phyloP scores from a whole-genome alignment of 2,113 vertebrate genomes.

The Colossoma macropomum region DNA sequence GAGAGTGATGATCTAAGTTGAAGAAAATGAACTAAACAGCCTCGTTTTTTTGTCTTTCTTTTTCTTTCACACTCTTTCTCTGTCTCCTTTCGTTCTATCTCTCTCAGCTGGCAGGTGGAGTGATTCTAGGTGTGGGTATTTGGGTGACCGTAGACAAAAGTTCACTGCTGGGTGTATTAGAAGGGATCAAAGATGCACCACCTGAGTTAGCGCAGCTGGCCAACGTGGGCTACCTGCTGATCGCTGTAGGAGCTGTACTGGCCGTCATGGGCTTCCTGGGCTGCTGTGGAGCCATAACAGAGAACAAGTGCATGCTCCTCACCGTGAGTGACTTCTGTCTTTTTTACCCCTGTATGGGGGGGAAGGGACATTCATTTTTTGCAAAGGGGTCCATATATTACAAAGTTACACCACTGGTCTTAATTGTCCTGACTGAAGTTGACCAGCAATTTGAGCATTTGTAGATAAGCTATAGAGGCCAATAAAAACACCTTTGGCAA shows the following conservation, averaged over 20 bases:
- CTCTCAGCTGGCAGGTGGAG: conserved; percentile 64
- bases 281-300: conserved; percentile 70
- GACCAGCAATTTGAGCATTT: too few relatives aligned
- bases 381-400: too few relatives aligned
- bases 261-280: conserved; percentile 70
- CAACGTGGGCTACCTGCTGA: conserved; percentile 69
- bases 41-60: background rate
- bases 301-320: conserved; percentile 71
- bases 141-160: conserved; percentile 69
- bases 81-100: background rate
- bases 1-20: too few relatives aligned
- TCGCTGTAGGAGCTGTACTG: conserved; percentile 63
- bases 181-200: conserved; percentile 19
- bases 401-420: too few relatives aligned
- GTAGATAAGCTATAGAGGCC: too few relatives aligned
- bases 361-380: too few relatives aligned
- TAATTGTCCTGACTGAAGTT: too few relatives aligned
- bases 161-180: conserved; percentile 62
- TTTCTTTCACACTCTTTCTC: background rate
- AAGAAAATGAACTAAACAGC: background rate
- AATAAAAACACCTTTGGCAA: too few relatives aligned
- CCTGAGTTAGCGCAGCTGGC: conserved; percentile 59
- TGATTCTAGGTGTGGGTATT: conserved; percentile 67
- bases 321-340: conserved; percentile 59
- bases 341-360: background rate